A percentile compares a stretch with the other conserved stretches of the same genome.
These are phyloP conservation scores for Gymnorhina tibicen DNA, from an alignment of 2,113 vertebrate species.

Conservation along the genomic window DNA sequence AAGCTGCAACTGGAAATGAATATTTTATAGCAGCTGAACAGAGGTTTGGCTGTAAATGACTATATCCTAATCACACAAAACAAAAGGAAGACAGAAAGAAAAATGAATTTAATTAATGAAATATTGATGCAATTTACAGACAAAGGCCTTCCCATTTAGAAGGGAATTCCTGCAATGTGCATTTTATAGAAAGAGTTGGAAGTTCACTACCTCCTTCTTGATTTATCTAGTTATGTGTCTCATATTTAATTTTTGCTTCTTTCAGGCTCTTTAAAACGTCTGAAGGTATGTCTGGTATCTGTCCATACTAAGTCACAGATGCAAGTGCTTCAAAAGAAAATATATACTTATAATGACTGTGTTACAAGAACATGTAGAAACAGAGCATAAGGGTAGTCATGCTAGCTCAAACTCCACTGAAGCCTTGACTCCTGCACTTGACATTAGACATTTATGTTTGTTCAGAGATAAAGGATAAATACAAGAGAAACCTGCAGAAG, in stretches of 20 bases:
- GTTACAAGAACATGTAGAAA: not conserved
- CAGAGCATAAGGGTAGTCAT: not conserved
- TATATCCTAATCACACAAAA: slow-evolving; percentile 51
- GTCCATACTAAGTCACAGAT: not conserved
- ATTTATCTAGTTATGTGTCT: not conserved
- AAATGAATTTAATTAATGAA: slow-evolving; percentile 48
- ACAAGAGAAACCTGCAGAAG: not conserved
- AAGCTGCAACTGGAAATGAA: slow-evolving; percentile 32
- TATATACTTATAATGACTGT: not conserved
- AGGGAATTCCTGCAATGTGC: not conserved
- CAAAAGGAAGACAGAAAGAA: slow-evolving; percentile 10
- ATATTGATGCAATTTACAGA: slow-evolving; percentile 12
- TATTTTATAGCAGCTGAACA: slow-evolving; percentile 35
- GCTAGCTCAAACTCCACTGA: not conserved
- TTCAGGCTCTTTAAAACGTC: not conserved
- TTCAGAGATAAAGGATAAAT: not conserved
- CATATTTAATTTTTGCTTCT: not conserved
- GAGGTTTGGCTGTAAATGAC: slow-evolving; percentile 47
- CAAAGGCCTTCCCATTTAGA: not conserved
- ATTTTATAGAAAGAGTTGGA: not conserved
- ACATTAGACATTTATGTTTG: not conserved
- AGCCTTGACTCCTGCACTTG: not conserved
- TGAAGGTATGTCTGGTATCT: not conserved
- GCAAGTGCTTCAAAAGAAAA: not conserved
- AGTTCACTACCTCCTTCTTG: not conserved